Evolutionary conservation across 2,888 invertebrate species (phyloP).

Genomic region (Holacanthella duospinosa): DNA sequence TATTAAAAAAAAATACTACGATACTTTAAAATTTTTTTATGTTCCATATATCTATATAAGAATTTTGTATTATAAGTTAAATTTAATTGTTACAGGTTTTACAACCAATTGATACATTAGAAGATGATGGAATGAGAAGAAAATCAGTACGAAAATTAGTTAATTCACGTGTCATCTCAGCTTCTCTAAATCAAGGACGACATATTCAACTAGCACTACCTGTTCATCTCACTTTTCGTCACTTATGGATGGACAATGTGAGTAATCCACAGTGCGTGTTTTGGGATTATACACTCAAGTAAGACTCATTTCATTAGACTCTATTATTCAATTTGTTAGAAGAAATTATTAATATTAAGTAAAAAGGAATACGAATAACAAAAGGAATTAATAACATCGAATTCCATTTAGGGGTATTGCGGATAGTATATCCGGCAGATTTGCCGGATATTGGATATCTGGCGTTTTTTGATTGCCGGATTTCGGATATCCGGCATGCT

Average conservation of each 20-base stretch:
- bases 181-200: constrained; percentile 75
- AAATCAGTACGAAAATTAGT: constrained; percentile 32
- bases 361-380: not conserved
- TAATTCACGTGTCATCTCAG: constrained; percentile 73
- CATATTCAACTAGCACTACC: constrained; percentile 78
- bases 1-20: no score
- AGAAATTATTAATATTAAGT: not conserved
- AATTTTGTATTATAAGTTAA: not conserved
- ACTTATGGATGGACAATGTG: constrained; percentile 73
- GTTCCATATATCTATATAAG: no score
- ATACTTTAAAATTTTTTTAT: no score
- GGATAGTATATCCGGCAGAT: no score
- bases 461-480: no score
- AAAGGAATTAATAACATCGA: no score
- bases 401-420: no score
- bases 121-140: constrained; percentile 13
- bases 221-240: constrained; percentile 69
- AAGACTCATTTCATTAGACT: no score
- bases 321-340: not conserved
- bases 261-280: constrained; percentile 85
- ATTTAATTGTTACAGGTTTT: constrained; percentile 27
- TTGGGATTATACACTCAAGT: constrained; percentile 61
- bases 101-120: constrained; percentile 30
- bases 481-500: no score
- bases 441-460: no score